Conservation (phyloP, 2,797 vertebrate genomes). For the Champsocephalus esox region DNA sequence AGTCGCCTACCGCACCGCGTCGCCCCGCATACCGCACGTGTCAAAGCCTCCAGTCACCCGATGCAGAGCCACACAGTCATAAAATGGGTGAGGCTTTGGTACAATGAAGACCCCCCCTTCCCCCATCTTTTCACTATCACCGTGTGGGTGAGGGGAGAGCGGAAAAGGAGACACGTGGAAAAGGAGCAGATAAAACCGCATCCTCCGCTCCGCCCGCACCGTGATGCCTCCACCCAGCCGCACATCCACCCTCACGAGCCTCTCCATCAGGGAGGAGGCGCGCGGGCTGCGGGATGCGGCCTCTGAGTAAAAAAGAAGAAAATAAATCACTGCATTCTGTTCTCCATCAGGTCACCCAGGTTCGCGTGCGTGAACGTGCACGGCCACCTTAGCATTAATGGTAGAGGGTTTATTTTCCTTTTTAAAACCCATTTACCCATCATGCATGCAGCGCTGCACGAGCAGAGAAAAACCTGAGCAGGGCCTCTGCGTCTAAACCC, state of each 20-base stretch:
- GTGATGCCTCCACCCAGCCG: slow-evolving; percentile 21
- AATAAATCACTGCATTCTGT: slow-evolving; percentile 58
- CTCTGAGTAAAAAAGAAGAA: slow-evolving; percentile 26
- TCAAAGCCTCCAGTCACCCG: slow-evolving; percentile 19
- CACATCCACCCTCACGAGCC: slow-evolving; percentile 29
- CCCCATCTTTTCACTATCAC: not conserved
- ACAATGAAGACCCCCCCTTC: slow-evolving; percentile 13
- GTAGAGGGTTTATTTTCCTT: slow-evolving; percentile 15
- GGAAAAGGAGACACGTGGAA: slow-evolving; percentile 30
- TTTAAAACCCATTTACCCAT: not conserved
- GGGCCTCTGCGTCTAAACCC: slow-evolving; percentile 16
- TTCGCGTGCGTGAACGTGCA: slow-evolving; percentile 45
- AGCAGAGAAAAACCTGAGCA: not conserved
- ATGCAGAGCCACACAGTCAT: slow-evolving; percentile 36
- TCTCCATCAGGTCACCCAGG: slow-evolving; percentile 44
- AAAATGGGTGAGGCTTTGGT: slow-evolving; percentile 71
- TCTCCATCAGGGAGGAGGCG: slow-evolving; percentile 47
- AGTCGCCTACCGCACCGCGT: slow-evolving; percentile 5
- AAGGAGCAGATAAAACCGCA: slow-evolving; percentile 22
- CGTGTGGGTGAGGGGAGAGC: not conserved
- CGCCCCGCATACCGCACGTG: slow-evolving; percentile 22
- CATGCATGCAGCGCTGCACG: not conserved
- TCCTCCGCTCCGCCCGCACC: slow-evolving; percentile 6
- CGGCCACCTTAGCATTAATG: slow-evolving; percentile 45
- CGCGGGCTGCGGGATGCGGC: slow-evolving; percentile 52